Evolutionary conservation across 2,888 invertebrate species (phyloP).

Genomic region (Drosophila anceps): DNA sequence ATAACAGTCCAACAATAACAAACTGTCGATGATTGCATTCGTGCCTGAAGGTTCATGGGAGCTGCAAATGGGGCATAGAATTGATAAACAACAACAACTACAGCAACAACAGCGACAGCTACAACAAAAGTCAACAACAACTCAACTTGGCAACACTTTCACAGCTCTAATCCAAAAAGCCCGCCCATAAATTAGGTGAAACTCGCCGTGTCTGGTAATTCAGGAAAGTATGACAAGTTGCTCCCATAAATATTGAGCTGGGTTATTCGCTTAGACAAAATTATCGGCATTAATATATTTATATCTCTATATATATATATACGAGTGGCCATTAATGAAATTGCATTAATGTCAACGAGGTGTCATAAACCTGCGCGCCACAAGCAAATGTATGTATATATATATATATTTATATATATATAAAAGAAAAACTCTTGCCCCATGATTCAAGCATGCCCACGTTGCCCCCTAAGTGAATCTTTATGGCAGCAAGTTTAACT

Average conservation of each 20-base stretch:
- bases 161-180: conserved; percentile 3
- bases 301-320: neutral
- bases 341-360: conserved; percentile 30
- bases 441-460: conserved; percentile 5
- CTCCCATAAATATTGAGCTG: conserved; percentile 34
- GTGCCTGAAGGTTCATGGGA: conserved; percentile 22
- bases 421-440: conserved; percentile 22
- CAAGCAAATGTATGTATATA: conserved; percentile 5
- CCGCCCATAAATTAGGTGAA: conserved; percentile 28
- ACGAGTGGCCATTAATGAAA: conserved; percentile 6
- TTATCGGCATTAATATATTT: conserved; percentile 7
- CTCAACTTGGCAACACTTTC: conserved; percentile 30
- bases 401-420: neutral
- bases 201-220: conserved; percentile 25
- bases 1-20: conserved; percentile 13
- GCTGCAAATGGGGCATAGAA: conserved; percentile 21
- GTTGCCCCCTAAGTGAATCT: conserved; percentile 49
- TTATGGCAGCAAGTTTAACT: conserved; percentile 43
- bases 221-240: conserved; percentile 53
- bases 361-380: conserved; percentile 25
- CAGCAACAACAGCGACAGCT: neutral
- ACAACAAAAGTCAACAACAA: neutral
- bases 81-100: neutral
- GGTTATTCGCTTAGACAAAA: conserved; percentile 15
- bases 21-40: conserved; percentile 49